Base-by-base conservation (phyloP, 2,113 vertebrate species). In the Cheirogaleus medius region DNA sequence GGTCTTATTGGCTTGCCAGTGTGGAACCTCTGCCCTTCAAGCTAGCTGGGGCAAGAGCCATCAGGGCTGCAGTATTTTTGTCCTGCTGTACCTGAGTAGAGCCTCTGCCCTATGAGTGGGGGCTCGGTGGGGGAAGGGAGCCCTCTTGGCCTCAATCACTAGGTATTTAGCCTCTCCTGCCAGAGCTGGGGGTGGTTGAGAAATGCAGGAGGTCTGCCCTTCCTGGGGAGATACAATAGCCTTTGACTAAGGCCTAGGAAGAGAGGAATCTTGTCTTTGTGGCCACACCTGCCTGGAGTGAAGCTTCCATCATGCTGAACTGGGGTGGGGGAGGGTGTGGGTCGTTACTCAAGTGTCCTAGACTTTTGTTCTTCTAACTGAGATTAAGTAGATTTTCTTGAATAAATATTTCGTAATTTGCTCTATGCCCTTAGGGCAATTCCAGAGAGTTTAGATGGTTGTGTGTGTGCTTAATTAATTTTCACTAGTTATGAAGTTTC, bases 201-300 rank as follows among this genome's bases (percentile, higher is more conserved):
- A 93, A 86, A 93, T 68, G 39, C 9, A 91, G 60, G 69, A 84
- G 63, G 49, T 25, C 73, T 58, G 29, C 25, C 7, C 42, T 64
- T 90, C 15, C 52, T 60, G 44, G 60, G n/a, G 32, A 54, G 76
- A 82, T 60, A 54, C 7, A 5, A 14, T 54, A 47, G 77, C 39
- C 42, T 52, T 74, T 76, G 78, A 68, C 54, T 25, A 18, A 32
- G 58, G 76, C n/a, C 49, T 89, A 52, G 14, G 47, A 66, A 29
- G 34, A 85, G 71, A 71, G 73, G 83, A 87, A 64, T 82, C 81
- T 56, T 77, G 52, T 91, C 27, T 97, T 84, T 49, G 93, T 93
- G 49, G 17, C 60, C 39, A 92, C 20, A 88, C 39, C 27, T 74
- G 39, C n/a, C 64, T 58, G 49, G 47, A 85, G 49, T 88, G 63